Evolutionary conservation across 2,113 vertebrate species (phyloP), one percentile per base, ranked within the genome.

Genomic region (Triplophysa rosa): DNA sequence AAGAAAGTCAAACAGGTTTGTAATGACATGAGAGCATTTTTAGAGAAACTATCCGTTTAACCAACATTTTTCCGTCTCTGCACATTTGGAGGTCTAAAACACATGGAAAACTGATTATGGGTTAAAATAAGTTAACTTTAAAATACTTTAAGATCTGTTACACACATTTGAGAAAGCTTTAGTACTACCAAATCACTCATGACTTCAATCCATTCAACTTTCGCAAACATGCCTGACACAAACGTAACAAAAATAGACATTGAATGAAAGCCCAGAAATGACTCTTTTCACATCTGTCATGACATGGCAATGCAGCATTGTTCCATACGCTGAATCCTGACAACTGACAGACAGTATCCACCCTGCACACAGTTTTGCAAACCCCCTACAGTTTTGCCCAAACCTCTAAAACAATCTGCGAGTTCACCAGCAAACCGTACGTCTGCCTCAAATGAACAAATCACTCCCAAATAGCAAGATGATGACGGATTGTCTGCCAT

Each of bases 401-500:
- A 21, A 71, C 26, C 26, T 17, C 52, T 37, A 40, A 37, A 67
- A 21, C 13, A 12, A 66, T 52, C 54, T 29, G 29, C 61, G 24
- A 67, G 5, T 72, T 78, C 13, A 78, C 45, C 59, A 65, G 26
- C 23, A 19, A 64, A 68, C 13, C 2, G 54, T 73, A 21, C 4
- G 54, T 73, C 37, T 23, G 24, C 67, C 42, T 62, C 16, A 5
- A 58, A 40, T 23, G 40, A 69, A 33, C 54, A 68, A 74, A 75
- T 24, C 13, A 12, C 40, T 56, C 40, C 58, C 61, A 67, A 82
- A 83, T 77, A 80, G 45, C 61, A 37, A 67, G 47, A 64, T 61
- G 19, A 80, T 74, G 75, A 85, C 58, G 54, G 75, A 59, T 52
- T 29, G 67, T 65, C 70, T 75, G 65, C 56, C 58, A 58, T 24